phyloP scores from a whole-genome alignment of 2,888 invertebrate genomes.

The Oscheius myriophilus region DNA sequence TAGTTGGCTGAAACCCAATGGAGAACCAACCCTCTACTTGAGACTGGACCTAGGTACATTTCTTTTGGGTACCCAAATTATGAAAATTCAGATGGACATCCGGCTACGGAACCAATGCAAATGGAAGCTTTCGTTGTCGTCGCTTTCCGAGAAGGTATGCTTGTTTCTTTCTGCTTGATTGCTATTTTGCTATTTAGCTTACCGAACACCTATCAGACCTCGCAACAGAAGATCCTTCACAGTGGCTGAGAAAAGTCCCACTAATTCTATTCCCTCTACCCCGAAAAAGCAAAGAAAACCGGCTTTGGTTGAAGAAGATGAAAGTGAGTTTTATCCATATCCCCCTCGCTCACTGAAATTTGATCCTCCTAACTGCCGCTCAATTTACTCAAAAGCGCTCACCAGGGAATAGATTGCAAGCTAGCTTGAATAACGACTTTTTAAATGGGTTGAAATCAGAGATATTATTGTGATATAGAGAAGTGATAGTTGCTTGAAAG shows the following conservation, averaged over 20 bases:
- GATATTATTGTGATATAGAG: no score
- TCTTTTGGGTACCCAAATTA: background rate
- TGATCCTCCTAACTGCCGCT: background rate
- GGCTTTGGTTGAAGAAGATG: conserved; percentile 3
- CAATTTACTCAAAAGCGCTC: background rate
- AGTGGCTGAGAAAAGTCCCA: background rate
- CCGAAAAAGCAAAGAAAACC: background rate
- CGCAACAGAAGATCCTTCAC: background rate
- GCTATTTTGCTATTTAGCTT: background rate
- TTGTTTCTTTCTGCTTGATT: background rate
- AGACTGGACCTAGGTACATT: background rate
- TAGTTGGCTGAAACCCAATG: background rate
- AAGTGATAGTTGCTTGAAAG: background rate
- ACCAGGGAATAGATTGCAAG: no score
- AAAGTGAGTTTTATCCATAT: background rate
- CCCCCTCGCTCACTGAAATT: no score
- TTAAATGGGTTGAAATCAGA: no score
- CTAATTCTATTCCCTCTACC: background rate
- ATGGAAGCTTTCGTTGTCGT: conserved; percentile 12
- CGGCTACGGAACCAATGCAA: background rate
- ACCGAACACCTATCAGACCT: background rate
- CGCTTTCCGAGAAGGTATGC: conserved; percentile 1
- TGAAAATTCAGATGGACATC: background rate
- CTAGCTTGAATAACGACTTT: background rate
- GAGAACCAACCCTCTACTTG: conserved; percentile 3